A percentile compares a stretch with the other conserved stretches of the same genome.
Evolutionary conservation across 2,113 vertebrate genomes (phyloP).

Genomic region (Toxotes chatareus): DNA sequence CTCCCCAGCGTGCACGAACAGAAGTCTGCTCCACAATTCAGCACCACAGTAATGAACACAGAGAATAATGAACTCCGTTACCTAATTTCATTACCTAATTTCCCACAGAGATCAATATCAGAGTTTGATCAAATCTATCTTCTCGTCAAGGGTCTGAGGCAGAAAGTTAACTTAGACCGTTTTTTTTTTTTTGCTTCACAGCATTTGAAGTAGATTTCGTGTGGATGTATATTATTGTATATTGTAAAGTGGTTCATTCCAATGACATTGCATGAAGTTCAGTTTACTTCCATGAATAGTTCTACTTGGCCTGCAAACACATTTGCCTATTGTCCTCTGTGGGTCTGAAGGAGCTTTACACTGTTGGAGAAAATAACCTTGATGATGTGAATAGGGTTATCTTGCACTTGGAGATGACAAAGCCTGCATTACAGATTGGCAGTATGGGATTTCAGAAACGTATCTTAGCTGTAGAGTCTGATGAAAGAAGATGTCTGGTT

Average conservation of each 20-base stretch:
- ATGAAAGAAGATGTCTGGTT: neutral
- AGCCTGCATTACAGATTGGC: neutral
- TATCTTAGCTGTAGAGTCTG: neutral
- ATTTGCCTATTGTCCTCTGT: neutral
- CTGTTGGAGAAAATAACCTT: neutral
- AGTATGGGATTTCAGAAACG: neutral
- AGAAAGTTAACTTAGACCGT: neutral
- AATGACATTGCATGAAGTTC: neutral
- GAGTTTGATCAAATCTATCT: conserved; percentile 36
- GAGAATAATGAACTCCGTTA: conserved; percentile 48
- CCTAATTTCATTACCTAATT: conserved; percentile 44
- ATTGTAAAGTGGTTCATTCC: neutral
- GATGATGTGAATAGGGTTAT: neutral
- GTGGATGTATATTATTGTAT: neutral
- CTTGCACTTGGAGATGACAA: neutral
- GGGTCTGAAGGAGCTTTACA: neutral
- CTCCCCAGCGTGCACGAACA: neutral
- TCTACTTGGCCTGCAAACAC: neutral
- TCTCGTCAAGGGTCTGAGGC: neutral
- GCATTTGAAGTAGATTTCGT: conserved; percentile 8
- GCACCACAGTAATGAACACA: conserved; percentile 41
- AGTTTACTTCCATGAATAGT: neutral
- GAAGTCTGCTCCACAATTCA: conserved; percentile 15
- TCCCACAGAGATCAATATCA: conserved; percentile 41
- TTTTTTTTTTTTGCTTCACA: neutral